Conservation (phyloP, 2,797 vertebrate species). For the Discoglossus pictus region DNA sequence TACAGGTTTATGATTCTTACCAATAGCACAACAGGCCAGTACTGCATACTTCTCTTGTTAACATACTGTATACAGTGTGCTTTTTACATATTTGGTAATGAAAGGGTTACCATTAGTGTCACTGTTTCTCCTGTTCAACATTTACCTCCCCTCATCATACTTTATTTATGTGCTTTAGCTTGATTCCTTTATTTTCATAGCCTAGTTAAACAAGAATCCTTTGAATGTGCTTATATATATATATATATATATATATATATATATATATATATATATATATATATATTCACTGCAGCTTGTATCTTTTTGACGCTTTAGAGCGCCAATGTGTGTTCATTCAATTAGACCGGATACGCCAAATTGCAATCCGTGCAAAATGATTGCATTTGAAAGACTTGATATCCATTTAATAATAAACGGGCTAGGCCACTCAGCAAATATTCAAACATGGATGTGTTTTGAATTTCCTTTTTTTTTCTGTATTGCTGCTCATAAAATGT, state of each 20-base stretch:
- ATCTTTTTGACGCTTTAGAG: constrained; percentile 61
- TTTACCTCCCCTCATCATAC: no score
- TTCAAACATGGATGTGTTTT: constrained; percentile 54
- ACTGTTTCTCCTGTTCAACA: no score
- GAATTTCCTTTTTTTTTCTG: constrained; percentile 23
- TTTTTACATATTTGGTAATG: no score
- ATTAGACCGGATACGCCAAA: constrained; percentile 66
- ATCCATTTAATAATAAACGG: constrained; percentile 66
- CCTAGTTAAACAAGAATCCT: constrained; percentile 53
- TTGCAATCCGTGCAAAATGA: constrained; percentile 67
- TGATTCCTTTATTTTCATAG: constrained; percentile 59
- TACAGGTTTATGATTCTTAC: no score
- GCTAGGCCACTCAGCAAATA: constrained; percentile 65
- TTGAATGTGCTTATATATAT: constrained; percentile 51
- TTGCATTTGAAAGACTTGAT: constrained; percentile 67
- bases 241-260: not conserved
- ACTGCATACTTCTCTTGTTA: no score
- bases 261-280: constrained; percentile 23
- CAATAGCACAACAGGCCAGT: no score
- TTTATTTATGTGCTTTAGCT: constrained; percentile 31
- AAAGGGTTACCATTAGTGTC: no score
- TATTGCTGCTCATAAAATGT: constrained; percentile 21
- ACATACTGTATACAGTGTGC: no score
- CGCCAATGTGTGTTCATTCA: constrained; percentile 60
- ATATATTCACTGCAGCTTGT: constrained; percentile 57